A percentile compares a stretch with the other conserved stretches of the same genome.
Evolutionary conservation across 2,113 vertebrate species (phyloP).

Genomic region (Pseudorhombus dupliciocellatus): DNA sequence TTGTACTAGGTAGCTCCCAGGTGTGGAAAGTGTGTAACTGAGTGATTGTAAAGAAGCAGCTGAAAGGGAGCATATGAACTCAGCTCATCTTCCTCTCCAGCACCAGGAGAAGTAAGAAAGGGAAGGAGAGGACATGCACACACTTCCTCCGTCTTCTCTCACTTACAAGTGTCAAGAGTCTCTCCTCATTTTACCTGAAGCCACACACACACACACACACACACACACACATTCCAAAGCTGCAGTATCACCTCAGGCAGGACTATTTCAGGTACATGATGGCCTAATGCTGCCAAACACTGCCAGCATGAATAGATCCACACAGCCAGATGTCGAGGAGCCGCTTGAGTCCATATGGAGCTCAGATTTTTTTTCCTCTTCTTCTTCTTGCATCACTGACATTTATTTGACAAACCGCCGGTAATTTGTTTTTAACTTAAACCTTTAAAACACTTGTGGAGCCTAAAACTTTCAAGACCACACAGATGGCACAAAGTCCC

Average conservation of each 20-base stretch:
- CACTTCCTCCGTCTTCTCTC: constrained; percentile 10
- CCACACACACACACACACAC: not conserved
- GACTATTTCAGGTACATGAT: not conserved
- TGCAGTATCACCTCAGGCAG: not conserved
- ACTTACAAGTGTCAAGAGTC: constrained; percentile 42
- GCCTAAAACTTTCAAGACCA: not conserved
- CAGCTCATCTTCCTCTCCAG: constrained; percentile 41
- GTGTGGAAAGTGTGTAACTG: constrained; percentile 59
- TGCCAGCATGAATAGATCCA: not conserved
- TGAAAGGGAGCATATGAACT: constrained; percentile 36
- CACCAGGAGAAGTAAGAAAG: not conserved
- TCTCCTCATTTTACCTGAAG: constrained; percentile 33
- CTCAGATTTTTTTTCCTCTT: no score
- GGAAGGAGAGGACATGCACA: constrained; percentile 5
- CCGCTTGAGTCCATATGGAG: not conserved
- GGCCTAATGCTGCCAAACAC: not conserved
- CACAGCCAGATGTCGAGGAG: not conserved
- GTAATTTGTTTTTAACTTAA: not conserved
- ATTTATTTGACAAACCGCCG: not conserved
- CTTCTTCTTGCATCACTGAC: no score
- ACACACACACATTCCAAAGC: no score
- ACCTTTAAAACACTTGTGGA: not conserved
- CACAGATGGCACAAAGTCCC: not conserved
- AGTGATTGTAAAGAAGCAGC: constrained; percentile 46
- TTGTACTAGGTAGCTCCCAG: constrained; percentile 47